Evolutionary conservation across 2,888 invertebrate genomes (phyloP).

Genomic region (Syritta pipiens): DNA sequence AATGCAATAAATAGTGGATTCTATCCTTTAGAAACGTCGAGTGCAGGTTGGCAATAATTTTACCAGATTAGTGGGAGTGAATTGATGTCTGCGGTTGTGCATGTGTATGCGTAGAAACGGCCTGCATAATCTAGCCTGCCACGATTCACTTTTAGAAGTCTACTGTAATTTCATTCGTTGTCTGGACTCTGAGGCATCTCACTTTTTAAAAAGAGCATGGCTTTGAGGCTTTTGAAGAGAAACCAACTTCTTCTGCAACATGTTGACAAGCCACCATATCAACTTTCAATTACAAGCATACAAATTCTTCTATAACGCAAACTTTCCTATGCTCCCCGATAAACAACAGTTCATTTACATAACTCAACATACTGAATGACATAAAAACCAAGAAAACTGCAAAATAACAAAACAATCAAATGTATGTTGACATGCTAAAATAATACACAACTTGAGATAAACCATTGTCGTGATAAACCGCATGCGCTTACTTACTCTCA

Average conservation of each 20-base stretch:
- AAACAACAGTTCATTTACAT: too few relatives aligned
- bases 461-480: conserved; percentile 5
- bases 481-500: conserved; percentile 63
- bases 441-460: not conserved
- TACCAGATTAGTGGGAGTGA: conserved; percentile 7
- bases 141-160: conserved; percentile 38
- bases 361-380: too few relatives aligned
- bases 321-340: too few relatives aligned
- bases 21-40: conserved; percentile 29
- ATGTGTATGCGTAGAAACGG: not conserved
- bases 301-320: too few relatives aligned
- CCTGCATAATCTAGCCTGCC: conserved; percentile 22
- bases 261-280: conserved; percentile 43
- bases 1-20: conserved; percentile 56
- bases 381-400: not conserved
- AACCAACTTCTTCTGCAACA: conserved; percentile 20
- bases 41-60: conserved; percentile 41
- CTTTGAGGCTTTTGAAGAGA: conserved; percentile 19
- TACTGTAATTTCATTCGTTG: conserved; percentile 34
- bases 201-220: conserved; percentile 31
- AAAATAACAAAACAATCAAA: not conserved
- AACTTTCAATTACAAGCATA: too few relatives aligned
- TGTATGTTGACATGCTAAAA: not conserved
- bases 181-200: conserved; percentile 2
- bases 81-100: not conserved